Evolutionary conservation across 1,140 invertebrate genomes (phyloP).

Genomic region (Macrosteles quadrilineatus): DNA sequence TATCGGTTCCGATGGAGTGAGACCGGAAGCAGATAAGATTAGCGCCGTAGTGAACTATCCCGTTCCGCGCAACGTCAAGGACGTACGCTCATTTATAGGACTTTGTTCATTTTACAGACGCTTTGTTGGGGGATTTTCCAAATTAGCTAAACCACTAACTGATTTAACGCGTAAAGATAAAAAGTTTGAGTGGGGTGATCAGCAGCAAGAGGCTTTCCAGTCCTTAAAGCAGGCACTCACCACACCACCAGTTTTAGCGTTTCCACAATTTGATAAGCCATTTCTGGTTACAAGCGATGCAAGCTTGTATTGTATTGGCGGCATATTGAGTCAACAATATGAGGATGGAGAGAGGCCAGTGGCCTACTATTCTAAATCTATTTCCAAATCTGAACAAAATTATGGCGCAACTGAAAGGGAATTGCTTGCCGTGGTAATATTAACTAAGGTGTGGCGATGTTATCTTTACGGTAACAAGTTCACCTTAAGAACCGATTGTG

Average conservation of each 20-base stretch:
- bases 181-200: not conserved
- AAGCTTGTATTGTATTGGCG: not conserved
- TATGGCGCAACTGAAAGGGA: not conserved
- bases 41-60: too few species aligned
- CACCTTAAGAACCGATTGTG: not conserved
- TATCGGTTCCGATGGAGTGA: not conserved
- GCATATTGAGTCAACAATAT: not conserved
- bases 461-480: not conserved
- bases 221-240: not conserved
- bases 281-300: not conserved
- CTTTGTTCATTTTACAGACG: not conserved
- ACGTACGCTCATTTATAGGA: not conserved
- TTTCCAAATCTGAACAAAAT: not conserved
- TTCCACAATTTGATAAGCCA: not conserved
- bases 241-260: not conserved
- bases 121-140: not conserved
- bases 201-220: not conserved
- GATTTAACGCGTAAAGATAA: not conserved
- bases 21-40: not conserved
- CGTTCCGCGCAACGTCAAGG: not conserved
- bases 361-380: not conserved
- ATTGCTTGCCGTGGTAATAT: slow-evolving; percentile 3
- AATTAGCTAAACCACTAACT: not conserved
- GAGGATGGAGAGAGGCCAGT: not conserved
- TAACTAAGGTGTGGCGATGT: not conserved